Percentiles rank a stretch among this genome's conserved stretches.
These are phyloP conservation scores for Nasua narica DNA, from an alignment of 2,797 vertebrate species.

Conservation along the genomic window DNA sequence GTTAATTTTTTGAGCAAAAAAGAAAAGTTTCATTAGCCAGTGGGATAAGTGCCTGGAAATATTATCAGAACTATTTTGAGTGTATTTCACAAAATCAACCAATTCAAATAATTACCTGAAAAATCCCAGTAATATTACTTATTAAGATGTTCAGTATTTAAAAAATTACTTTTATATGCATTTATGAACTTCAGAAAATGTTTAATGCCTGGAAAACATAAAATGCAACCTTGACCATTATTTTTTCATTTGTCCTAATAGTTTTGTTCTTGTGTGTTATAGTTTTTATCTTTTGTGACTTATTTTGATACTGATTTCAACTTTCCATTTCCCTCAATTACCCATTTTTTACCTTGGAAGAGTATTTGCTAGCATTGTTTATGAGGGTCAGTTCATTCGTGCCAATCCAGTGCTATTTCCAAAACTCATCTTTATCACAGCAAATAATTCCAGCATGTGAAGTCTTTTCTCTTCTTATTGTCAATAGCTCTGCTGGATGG, in stretches of 20 bases:
- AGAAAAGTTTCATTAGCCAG: not conserved
- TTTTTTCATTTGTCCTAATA: conserved; percentile 57
- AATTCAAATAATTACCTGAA: not conserved
- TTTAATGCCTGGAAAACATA: conserved; percentile 3
- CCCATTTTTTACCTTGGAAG: conserved; percentile 13
- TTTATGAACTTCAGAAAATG: not conserved
- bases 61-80: conserved; percentile 18
- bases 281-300: conserved; percentile 41
- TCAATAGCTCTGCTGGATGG: conserved; percentile 75
- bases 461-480: conserved; percentile 71
- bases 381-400: not conserved
- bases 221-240: conserved; percentile 19
- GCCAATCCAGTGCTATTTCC: conserved; percentile 61
- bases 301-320: conserved; percentile 63
- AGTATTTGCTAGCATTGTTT: conserved; percentile 14
- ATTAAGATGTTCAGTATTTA: conserved; percentile 16
- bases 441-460: conserved; percentile 61
- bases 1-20: not conserved
- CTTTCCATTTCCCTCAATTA: conserved; percentile 45
- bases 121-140: not conserved
- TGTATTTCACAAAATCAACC: not conserved
- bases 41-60: not conserved
- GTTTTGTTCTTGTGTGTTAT: conserved; percentile 32
- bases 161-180: not conserved
- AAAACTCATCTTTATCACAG: conserved; percentile 62